Conservation (phyloP, 2,888 invertebrate genomes). For the Eurytoma californica region DNA sequence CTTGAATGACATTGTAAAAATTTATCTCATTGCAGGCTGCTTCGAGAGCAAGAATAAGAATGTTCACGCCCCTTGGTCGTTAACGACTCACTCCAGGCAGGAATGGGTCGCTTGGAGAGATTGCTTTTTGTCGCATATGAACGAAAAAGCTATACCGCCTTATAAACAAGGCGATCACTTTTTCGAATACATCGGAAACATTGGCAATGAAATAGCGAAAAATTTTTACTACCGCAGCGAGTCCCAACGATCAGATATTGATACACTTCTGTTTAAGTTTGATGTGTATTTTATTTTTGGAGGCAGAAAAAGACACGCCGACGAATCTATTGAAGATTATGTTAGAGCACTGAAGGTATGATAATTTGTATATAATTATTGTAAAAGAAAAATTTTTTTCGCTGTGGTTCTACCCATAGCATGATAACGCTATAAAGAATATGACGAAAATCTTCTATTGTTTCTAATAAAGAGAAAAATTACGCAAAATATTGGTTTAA, state of each 20-base stretch:
- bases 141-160: conserved; percentile 35
- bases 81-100: conserved; percentile 28
- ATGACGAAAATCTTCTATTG: no score
- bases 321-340: conserved; percentile 37
- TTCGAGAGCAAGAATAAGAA: conserved; percentile 24
- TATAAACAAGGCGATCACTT: conserved; percentile 34
- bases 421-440: no score
- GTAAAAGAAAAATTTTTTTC: neutral
- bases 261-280: conserved; percentile 38
- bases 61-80: neutral
- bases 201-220: conserved; percentile 31
- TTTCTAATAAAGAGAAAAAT: no score
- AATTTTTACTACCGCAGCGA: conserved; percentile 32
- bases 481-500: neutral
- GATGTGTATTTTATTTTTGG: conserved; percentile 44
- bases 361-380: neutral
- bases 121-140: conserved; percentile 21
- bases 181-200: conserved; percentile 21
- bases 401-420: no score
- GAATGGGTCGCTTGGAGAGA: conserved; percentile 46
- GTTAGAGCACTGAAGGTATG: conserved; percentile 35
- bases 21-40: conserved; percentile 23
- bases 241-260: conserved; percentile 5
- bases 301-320: conserved; percentile 11
- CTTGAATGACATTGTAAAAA: neutral